Percentiles rank a stretch among this genome's conserved stretches.
Evolutionary conservation across 2,888 invertebrate species (phyloP).

Genomic region (Andrena trimmerana): DNA sequence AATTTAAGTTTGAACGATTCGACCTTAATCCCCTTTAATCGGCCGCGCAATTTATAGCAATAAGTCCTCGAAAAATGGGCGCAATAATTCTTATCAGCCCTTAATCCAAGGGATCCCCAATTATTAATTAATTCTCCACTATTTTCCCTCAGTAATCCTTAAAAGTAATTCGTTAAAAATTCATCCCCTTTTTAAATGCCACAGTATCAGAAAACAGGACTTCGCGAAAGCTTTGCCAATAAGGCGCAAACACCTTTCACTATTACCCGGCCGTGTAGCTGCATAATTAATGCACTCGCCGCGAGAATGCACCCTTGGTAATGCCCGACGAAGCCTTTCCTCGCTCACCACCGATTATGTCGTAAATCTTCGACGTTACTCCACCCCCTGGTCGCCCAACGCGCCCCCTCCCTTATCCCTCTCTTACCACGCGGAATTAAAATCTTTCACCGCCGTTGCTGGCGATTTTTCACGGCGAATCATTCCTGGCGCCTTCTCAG

Average conservation of each 20-base stretch:
- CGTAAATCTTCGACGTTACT: slow-evolving; percentile 64
- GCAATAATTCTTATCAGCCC: slow-evolving; percentile 4
- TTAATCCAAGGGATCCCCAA: slow-evolving; percentile 4
- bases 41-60: slow-evolving; percentile 2
- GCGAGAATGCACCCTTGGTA: slow-evolving; percentile 21
- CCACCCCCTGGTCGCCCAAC: not conserved
- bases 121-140: slow-evolving; percentile 4
- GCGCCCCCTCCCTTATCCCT: not conserved
- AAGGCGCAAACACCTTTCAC: slow-evolving; percentile 31
- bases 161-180: not conserved
- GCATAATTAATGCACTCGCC: slow-evolving; percentile 56
- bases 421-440: slow-evolving; percentile 37
- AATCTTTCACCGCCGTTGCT: slow-evolving; percentile 23
- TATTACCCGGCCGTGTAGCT: slow-evolving; percentile 38
- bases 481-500: not conserved
- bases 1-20: slow-evolving; percentile 1
- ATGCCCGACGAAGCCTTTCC: slow-evolving; percentile 45
- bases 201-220: not conserved
- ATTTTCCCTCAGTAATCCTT: not conserved
- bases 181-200: not conserved
- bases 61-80: not conserved
- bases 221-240: slow-evolving; percentile 8
- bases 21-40: slow-evolving; percentile 10
- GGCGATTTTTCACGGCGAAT: slow-evolving; percentile 20
- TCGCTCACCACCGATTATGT: slow-evolving; percentile 63